These are phyloP conservation scores for Lateolabrax maculatus DNA, from an alignment of 2,797 vertebrate species.

Conservation along the genomic window DNA sequence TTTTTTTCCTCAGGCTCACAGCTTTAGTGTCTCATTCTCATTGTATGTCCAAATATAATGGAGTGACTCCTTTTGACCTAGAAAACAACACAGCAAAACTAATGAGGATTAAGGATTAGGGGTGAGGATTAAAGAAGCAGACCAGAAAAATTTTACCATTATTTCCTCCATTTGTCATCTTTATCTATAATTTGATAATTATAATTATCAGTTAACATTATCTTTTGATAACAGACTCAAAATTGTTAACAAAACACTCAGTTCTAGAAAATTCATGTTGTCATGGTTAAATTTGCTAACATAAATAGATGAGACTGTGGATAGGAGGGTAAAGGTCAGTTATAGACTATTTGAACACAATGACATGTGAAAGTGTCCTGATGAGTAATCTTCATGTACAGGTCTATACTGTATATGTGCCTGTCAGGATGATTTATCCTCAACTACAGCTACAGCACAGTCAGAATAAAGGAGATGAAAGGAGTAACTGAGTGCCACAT, in stretches of 20 bases:
- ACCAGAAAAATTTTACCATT: background rate
- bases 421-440: slow-evolving; percentile 24
- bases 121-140: background rate
- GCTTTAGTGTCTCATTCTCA: background rate
- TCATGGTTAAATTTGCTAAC: background rate
- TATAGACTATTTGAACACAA: background rate
- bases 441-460: background rate
- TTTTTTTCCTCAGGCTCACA: background rate
- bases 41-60: background rate
- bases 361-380: background rate
- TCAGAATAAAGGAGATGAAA: background rate
- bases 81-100: background rate
- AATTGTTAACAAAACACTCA: background rate
- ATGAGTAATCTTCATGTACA: slow-evolving; percentile 7
- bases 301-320: background rate
- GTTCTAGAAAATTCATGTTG: background rate
- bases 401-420: background rate
- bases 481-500: background rate
- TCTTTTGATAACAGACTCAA: background rate
- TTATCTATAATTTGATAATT: background rate
- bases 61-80: background rate
- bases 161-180: background rate
- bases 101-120: background rate
- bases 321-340: slow-evolving; percentile 20
- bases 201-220: background rate